Conservation (phyloP, 2,888 invertebrate genomes). For the Megastigmus dorsalis region DNA sequence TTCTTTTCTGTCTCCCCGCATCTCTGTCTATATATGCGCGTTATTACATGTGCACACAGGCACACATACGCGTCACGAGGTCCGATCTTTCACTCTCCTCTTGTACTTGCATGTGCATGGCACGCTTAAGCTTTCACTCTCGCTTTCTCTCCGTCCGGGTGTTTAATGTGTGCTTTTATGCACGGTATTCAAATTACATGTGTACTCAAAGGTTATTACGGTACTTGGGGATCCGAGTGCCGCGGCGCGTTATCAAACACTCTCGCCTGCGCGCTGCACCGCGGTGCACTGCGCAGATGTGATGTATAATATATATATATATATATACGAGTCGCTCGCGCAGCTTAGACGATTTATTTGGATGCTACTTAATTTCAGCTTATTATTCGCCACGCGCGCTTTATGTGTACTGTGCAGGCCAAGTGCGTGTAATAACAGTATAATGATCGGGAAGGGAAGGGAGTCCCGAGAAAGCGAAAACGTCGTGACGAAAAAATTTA, state of each 20-base stretch:
- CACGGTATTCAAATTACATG: constrained; percentile 45
- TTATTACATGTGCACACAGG: too few species aligned
- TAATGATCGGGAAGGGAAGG: constrained; percentile 31
- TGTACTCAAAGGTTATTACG: constrained; percentile 40
- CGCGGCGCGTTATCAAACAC: constrained; percentile 26
- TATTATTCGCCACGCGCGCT: constrained; percentile 13
- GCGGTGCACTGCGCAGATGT: too few species aligned
- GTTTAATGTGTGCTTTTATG: constrained; percentile 29
- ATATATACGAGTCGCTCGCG: too few species aligned
- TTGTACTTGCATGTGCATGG: not conserved
- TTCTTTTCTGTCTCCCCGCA: not conserved
- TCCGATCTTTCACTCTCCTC: constrained; percentile 37
- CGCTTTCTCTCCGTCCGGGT: constrained; percentile 36
- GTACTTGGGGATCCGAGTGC: constrained; percentile 26
- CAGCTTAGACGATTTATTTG: too few species aligned
- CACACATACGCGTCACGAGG: not conserved
- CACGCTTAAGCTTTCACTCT: constrained; percentile 45
- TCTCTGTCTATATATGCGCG: too few species aligned
- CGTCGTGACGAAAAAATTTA: too few species aligned
- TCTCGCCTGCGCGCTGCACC: too few species aligned
- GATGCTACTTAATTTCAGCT: constrained; percentile 36
- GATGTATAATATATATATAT: too few species aligned
- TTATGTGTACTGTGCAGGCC: too few species aligned
- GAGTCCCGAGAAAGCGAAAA: constrained; percentile 30
- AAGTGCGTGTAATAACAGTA: constrained; percentile 33